phyloP scores from a whole-genome alignment of 2,888 invertebrate genomes.

The Phytoseiulus persimilis region DNA sequence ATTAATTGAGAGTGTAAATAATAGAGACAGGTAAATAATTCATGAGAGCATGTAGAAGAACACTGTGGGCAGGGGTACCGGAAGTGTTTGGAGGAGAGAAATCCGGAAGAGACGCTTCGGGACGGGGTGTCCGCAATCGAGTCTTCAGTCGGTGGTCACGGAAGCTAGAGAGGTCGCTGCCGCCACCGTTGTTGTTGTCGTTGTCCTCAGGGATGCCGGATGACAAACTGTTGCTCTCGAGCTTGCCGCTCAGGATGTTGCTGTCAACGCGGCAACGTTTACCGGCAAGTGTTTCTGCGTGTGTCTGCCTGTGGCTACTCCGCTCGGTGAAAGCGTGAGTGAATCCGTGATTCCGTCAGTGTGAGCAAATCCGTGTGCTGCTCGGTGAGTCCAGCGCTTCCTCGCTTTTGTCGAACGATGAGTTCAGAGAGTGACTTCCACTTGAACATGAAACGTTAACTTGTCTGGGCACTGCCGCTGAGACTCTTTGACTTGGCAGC shows the following conservation, averaged over 20 bases:
- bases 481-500: background rate
- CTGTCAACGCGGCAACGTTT: background rate
- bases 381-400: background rate
- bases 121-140: background rate
- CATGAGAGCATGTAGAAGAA: background rate
- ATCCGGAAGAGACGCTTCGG: background rate
- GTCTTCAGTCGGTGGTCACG: background rate
- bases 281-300: background rate
- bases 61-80: background rate
- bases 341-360: background rate
- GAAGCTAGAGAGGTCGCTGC: background rate
- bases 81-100: background rate
- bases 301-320: background rate
- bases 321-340: background rate
- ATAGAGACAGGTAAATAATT: background rate
- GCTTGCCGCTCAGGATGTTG: background rate
- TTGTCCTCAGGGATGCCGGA: background rate
- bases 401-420: background rate
- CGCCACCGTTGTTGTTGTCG: background rate
- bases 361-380: background rate
- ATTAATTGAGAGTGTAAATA: background rate
- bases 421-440: background rate
- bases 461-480: background rate
- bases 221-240: background rate
- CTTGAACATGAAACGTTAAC: background rate